phyloP scores from a whole-genome alignment of 1,140 invertebrate genomes.

The Neocloeon triangulifer region DNA sequence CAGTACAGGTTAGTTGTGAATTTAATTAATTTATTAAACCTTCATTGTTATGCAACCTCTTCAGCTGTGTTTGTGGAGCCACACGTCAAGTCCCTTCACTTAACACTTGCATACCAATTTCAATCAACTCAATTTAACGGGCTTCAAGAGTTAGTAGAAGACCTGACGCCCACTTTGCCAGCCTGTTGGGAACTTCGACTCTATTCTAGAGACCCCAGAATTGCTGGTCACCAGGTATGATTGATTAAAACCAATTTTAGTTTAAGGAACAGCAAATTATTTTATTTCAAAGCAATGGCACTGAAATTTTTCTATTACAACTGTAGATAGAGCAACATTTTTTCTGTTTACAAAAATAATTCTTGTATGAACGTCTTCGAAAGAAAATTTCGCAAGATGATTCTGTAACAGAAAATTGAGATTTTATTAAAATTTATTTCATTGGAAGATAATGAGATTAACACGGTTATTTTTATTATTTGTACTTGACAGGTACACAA shows the following conservation, averaged over 20 bases:
- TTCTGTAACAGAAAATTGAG: constrained; percentile 12
- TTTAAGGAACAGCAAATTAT: too few relatives aligned
- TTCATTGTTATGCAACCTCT: constrained; percentile 9
- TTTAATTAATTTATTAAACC: background rate
- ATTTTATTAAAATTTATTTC: constrained; percentile 6
- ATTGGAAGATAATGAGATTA: background rate
- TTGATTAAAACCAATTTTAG: constrained; percentile 3
- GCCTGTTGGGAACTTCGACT: constrained; percentile 65
- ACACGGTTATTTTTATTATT: constrained; percentile 8
- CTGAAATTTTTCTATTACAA: too few relatives aligned
- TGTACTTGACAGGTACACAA: constrained; percentile 37
- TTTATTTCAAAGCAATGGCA: too few relatives aligned
- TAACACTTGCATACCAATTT: constrained; percentile 77
- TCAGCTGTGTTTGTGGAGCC: constrained; percentile 44
- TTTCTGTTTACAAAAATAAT: too few relatives aligned
- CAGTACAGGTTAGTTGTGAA: constrained; percentile 34
- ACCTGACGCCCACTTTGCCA: constrained; percentile 33
- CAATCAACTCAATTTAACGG: constrained; percentile 39
- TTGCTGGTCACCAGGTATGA: constrained; percentile 49
- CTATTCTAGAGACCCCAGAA: constrained; percentile 57
- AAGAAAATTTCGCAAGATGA: too few relatives aligned
- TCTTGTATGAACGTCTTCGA: background rate
- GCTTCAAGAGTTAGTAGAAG: constrained; percentile 47
- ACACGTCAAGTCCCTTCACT: constrained; percentile 60
- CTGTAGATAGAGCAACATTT: too few relatives aligned